Evolutionary conservation across 2,797 vertebrate species (phyloP), one percentile per base, ranked within the genome.

Genomic region (Perodicticus potto): DNA sequence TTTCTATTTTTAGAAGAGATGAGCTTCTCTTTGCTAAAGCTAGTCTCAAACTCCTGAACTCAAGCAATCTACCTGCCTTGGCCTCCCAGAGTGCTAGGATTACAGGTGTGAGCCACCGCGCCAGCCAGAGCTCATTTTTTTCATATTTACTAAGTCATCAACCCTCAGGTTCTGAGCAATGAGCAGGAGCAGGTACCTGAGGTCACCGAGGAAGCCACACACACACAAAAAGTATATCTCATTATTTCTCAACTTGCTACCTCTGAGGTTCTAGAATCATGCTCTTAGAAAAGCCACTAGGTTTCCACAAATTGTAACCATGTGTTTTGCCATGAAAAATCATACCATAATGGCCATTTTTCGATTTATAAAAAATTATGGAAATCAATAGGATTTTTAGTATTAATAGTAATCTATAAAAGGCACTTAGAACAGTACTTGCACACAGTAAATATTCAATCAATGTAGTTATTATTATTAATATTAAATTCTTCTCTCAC

Each of bases 361-460:
- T 49, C n/a, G 84, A 40, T 73, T 65, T 55, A 76, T 74, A 94
- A 89, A 96, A 72, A 43, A 82, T 57, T 91, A 82, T 9, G 2
- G 86, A 94, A 83, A 78, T 92, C 69, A 13, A 14, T 55, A 78
- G 86, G 45, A 89, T 57, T 95, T 92, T 94, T 78, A 77, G 89
- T 85, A 91, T 74, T 78, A 96, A 85, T n/a, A 76, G 63, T 78
- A 25, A 95, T 73, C 57, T 59, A 63, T 37, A 61, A 70, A 89
- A 67, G 49, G 67, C 43, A 80, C 61, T 59, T 86, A n/a, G 76
- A 73, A 45, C 9, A 67, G 74, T 34, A 59, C 23, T 82, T 78
- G 90, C 40, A 76, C 57, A 34, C 23, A 65, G 86, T 83, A 73
- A 76, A 57, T 59, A 16, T n/a, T 83, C 77, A 57, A 61, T 93